These are phyloP conservation scores for Cacatua alba DNA, from an alignment of 2,113 vertebrate species.

Conservation along the genomic window DNA sequence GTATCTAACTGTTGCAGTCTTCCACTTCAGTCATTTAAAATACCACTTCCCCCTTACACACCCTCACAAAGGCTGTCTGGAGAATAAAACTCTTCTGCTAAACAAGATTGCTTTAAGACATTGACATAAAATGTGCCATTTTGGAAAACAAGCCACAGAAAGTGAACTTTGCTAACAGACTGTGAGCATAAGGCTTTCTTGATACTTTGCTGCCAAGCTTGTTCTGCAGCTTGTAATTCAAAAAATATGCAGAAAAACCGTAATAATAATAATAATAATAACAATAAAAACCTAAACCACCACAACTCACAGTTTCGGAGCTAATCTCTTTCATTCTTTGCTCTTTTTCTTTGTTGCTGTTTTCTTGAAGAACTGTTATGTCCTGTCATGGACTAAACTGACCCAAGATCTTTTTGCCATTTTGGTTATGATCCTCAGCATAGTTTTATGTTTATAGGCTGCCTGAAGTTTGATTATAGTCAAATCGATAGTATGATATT, in stretches of 20 bases:
- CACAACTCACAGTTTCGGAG: neutral
- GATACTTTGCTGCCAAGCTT: neutral
- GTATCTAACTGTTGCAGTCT: neutral
- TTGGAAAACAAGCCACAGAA: neutral
- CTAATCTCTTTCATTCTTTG: neutral
- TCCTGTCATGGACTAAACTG: neutral
- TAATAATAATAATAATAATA: neutral
- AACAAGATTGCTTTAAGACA: neutral
- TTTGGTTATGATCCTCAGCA: neutral
- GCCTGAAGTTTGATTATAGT: neutral
- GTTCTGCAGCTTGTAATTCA: neutral
- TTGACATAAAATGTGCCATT: neutral
- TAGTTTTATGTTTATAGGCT: neutral
- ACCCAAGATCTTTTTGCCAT: neutral
- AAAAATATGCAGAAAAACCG: rapidly evolving
- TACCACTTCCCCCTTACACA: neutral
- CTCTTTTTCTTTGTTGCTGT: neutral
- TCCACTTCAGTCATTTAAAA: neutral
- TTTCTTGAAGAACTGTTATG: neutral
- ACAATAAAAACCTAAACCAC: neutral
- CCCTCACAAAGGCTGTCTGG: neutral
- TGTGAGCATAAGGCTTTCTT: neutral
- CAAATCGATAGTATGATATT: neutral
- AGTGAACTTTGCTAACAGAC: neutral
- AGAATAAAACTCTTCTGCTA: neutral